Conservation (phyloP, 1,140 invertebrate genomes). For the Hermetia illucens region DNA sequence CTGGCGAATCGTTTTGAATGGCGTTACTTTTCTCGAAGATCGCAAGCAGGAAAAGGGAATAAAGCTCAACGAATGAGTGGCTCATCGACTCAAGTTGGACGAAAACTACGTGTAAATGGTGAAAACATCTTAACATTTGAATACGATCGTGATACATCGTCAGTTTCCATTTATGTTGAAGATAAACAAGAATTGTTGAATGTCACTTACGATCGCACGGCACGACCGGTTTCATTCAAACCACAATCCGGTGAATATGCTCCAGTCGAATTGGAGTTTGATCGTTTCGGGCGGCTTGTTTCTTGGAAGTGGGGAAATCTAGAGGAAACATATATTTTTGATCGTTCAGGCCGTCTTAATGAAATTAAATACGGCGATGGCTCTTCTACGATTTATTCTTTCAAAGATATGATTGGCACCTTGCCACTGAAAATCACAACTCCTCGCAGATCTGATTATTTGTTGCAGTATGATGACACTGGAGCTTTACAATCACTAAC, state of each 20-base stretch:
- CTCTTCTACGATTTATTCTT: slow-evolving; percentile 71
- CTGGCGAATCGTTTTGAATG: slow-evolving; percentile 88
- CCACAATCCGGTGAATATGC: slow-evolving; percentile 73
- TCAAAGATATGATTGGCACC: slow-evolving; percentile 76
- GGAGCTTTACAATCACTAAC: slow-evolving; percentile 81
- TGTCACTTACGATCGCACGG: slow-evolving; percentile 83
- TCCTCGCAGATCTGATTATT: slow-evolving; percentile 80
- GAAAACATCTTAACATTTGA: slow-evolving; percentile 83
- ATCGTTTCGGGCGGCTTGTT: slow-evolving; percentile 75
- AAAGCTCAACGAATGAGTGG: slow-evolving; percentile 47
- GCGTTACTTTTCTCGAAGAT: slow-evolving; percentile 71
- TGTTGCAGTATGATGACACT: slow-evolving; percentile 81
- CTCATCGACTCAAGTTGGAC: slow-evolving; percentile 64
- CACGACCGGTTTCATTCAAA: slow-evolving; percentile 76
- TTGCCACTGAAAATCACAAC: slow-evolving; percentile 84
- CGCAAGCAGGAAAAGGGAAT: slow-evolving; percentile 43
- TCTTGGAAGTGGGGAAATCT: slow-evolving; percentile 87
- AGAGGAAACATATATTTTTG: slow-evolving; percentile 76
- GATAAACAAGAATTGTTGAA: slow-evolving; percentile 78
- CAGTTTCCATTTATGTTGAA: slow-evolving; percentile 80
- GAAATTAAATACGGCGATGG: slow-evolving; percentile 82
- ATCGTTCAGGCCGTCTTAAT: slow-evolving; percentile 67
- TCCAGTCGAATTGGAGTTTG: slow-evolving; percentile 82
- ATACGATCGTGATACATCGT: slow-evolving; percentile 79
- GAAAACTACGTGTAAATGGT: slow-evolving; percentile 75